Evolutionary conservation across 2,113 vertebrate species (phyloP).

Genomic region (Gopherus evgoodei): DNA sequence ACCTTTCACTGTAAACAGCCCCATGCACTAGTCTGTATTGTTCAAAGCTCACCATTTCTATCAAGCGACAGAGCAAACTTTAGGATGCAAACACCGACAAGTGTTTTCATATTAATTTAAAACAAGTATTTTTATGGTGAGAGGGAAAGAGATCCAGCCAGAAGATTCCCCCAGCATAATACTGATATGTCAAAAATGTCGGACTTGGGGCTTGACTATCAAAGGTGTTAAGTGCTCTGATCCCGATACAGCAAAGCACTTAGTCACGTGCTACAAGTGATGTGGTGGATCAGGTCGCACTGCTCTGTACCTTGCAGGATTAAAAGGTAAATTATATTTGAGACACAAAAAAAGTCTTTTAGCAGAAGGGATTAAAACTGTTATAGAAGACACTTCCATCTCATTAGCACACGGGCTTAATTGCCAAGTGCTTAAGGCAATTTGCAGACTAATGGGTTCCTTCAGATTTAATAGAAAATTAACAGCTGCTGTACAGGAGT

Average conservation of each 20-base stretch:
- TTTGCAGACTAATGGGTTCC: rapidly evolving
- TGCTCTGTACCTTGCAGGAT: not conserved
- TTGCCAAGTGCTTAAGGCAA: not conserved
- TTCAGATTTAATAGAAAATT: not conserved
- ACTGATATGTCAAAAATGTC: not conserved
- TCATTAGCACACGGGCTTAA: not conserved
- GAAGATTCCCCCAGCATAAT: not conserved
- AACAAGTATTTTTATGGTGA: not conserved
- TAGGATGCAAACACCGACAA: not conserved
- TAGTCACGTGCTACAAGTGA: not conserved
- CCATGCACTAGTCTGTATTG: not conserved
- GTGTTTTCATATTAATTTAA: not conserved
- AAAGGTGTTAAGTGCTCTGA: not conserved
- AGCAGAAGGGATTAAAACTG: not conserved
- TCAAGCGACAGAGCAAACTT: not conserved
- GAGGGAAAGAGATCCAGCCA: not conserved
- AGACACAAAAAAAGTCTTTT: not conserved
- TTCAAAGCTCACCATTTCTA: not conserved
- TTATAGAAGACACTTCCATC: not conserved
- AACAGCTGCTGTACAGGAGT: not conserved
- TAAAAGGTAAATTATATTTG: not conserved
- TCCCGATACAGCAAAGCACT: not conserved
- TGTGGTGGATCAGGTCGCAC: not conserved
- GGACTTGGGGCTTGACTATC: not conserved
- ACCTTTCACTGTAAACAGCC: not conserved